Evolutionary conservation across 2,888 invertebrate species (phyloP).

Genomic region (Dasysyrphus tricinctus): DNA sequence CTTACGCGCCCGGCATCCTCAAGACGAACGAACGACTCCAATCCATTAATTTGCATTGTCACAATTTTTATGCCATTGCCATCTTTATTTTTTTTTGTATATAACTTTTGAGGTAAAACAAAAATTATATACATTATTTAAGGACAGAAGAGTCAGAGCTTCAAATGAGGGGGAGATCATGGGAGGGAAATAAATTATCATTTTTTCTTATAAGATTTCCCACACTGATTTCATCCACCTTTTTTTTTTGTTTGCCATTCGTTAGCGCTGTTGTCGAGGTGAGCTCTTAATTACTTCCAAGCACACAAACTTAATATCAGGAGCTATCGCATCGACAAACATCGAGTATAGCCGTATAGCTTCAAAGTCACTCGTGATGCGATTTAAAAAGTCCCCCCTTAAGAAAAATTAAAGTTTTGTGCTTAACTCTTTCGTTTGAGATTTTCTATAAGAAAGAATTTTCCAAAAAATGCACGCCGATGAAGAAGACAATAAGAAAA

Average conservation of each 20-base stretch:
- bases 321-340: conserved; percentile 30
- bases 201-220: conserved; percentile 74
- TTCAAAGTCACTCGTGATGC: conserved; percentile 7
- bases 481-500: not conserved
- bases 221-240: conserved; percentile 73
- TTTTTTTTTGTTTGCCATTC: conserved; percentile 14
- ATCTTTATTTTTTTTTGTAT: conserved; percentile 29
- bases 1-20: conserved; percentile 18
- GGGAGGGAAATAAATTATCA: conserved; percentile 53
- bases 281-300: conserved; percentile 75
- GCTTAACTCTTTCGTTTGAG: conserved; percentile 45
- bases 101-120: conserved; percentile 53
- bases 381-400: conserved; percentile 17
- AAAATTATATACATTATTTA: conserved; percentile 22
- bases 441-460: conserved; percentile 36
- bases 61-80: conserved; percentile 74
- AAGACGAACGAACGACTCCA: conserved; percentile 30
- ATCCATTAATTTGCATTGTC: conserved; percentile 72
- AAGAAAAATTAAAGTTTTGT: conserved; percentile 31
- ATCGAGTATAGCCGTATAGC: not conserved
- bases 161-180: conserved; percentile 21
- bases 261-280: conserved; percentile 50
- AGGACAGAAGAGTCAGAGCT: conserved; percentile 24
- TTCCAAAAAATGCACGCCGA: conserved; percentile 32
- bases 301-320: conserved; percentile 54